These are phyloP conservation scores for Musca domestica DNA, from an alignment of 1,140 invertebrate species.

Conservation along the genomic window DNA sequence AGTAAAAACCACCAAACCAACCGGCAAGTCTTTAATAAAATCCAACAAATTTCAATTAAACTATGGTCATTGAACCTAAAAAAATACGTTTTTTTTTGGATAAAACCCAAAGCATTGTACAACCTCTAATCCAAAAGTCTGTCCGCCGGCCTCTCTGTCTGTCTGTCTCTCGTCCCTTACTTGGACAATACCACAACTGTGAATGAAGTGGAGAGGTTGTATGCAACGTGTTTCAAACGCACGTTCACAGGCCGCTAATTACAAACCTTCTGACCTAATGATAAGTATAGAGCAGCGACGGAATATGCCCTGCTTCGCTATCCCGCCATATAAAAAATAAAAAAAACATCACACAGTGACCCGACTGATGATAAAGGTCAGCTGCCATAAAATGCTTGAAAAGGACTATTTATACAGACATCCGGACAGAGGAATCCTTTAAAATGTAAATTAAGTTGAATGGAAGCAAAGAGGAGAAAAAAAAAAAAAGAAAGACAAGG, in stretches of 20 bases:
- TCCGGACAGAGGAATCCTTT: constrained; percentile 12
- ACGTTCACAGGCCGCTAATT: constrained; percentile 15
- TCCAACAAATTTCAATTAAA: constrained; percentile 12
- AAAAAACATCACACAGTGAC: constrained; percentile 6
- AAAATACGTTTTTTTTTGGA: background rate
- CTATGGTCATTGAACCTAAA: constrained; percentile 5
- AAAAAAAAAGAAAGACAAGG: background rate
- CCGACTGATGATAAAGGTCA: constrained; percentile 12
- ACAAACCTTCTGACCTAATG: constrained; percentile 21
- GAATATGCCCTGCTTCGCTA: background rate
- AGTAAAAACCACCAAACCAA: background rate
- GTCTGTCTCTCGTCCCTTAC: too few species aligned
- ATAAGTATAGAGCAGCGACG: background rate
- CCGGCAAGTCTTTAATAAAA: background rate
- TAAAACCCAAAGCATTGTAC: too few species aligned
- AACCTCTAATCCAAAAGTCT: too few species aligned
- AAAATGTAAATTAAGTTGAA: constrained; percentile 20
- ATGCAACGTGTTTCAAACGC: background rate
- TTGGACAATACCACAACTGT: too few species aligned
- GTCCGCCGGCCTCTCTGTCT: too few species aligned
- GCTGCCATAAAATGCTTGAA: constrained; percentile 4
- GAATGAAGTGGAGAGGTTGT: too few species aligned
- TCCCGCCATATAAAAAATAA: background rate
- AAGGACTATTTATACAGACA: background rate
- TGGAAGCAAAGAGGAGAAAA: background rate